Evolutionary conservation across 2,888 invertebrate species (phyloP).

Genomic region (Chloromyia formosa): DNA sequence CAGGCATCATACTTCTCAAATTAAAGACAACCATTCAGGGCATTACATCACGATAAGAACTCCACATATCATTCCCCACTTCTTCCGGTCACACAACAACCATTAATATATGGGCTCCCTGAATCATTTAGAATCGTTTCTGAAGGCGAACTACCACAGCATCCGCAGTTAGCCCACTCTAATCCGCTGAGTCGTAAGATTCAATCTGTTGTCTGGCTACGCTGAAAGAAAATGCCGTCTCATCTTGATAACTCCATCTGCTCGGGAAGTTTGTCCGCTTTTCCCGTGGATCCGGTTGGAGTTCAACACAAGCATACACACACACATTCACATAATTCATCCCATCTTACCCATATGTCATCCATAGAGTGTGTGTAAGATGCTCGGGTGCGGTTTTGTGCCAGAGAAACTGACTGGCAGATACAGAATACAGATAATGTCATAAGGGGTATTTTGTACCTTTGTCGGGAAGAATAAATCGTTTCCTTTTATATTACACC

Average conservation of each 20-base stretch:
- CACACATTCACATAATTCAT: background rate
- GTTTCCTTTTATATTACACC: constrained; percentile 36
- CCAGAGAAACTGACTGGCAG: constrained; percentile 6
- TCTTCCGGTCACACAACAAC: constrained; percentile 8
- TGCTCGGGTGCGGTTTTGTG: constrained; percentile 31
- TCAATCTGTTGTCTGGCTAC: constrained; percentile 43
- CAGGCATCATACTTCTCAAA: constrained; percentile 20
- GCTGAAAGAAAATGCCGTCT: constrained; percentile 43
- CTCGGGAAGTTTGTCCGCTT: constrained; percentile 28
- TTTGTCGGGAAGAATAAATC: constrained; percentile 34
- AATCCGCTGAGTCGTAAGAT: constrained; percentile 43
- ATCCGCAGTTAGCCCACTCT: constrained; percentile 11
- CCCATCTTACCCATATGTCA: background rate
- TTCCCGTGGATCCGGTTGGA: background rate
- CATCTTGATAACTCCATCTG: constrained; percentile 44
- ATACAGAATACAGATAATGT: constrained; percentile 17
- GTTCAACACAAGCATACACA: too few species aligned
- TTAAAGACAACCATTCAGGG: constrained; percentile 19
- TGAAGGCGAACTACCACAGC: background rate
- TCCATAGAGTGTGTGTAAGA: background rate
- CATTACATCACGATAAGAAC: constrained; percentile 27
- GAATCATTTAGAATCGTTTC: background rate
- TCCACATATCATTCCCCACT: background rate
- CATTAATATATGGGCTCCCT: background rate
- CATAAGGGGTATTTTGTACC: constrained; percentile 32